Base-by-base conservation (phyloP, 2,797 vertebrate genomes). In the Sparus aurata region DNA sequence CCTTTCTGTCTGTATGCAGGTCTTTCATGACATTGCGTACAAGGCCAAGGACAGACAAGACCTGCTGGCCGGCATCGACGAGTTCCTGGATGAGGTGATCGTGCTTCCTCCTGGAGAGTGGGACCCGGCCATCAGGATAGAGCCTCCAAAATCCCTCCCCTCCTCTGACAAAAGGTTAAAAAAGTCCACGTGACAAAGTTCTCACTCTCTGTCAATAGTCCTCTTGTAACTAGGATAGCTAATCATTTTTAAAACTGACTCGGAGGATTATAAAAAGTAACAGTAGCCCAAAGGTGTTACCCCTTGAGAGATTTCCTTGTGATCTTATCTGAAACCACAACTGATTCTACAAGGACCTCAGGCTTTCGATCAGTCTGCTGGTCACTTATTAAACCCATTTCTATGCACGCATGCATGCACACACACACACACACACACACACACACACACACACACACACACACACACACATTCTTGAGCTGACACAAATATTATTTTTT, bases 11-110 rank as follows among this genome's bases (percentile, higher is more conserved):
- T 80, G 27, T 65, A 13, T 85, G 60, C 87, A 99, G 98, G 96
- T 99, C 3, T 99, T 99, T 90, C 98, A 99, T 38, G 98, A 99
- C 91, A 98, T 99, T 66, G 98, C 98, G 18, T 99, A 99, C 80
- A 99, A 99, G 93, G 98, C 98, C 73, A 99, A 98, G 95, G 97
- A 99, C 92, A 95, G 97, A 87, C 96, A 98, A 58, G 98, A 99
- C 91, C 95, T 99, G 84, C 95, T 99, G 0, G 98, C 98, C 27
- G 98, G 98, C 71, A 99, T 99, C 1, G 98, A 99, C 9, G 98
- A 99, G 89, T 99, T 99, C 90, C 94, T 99, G 82, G 98, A 99
- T 68, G 98, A 99, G 92, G 98, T 99, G 67, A 98, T 99, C 7
- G 98, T 99, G 65, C 97, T 99, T 68, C 98, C 98, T 7, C 98